Evolutionary conservation across 92 coral and sea anemone genomes (phyloP), one percentile per base, ranked within the genome.

Genomic region (Scolanthus callimorphus): DNA sequence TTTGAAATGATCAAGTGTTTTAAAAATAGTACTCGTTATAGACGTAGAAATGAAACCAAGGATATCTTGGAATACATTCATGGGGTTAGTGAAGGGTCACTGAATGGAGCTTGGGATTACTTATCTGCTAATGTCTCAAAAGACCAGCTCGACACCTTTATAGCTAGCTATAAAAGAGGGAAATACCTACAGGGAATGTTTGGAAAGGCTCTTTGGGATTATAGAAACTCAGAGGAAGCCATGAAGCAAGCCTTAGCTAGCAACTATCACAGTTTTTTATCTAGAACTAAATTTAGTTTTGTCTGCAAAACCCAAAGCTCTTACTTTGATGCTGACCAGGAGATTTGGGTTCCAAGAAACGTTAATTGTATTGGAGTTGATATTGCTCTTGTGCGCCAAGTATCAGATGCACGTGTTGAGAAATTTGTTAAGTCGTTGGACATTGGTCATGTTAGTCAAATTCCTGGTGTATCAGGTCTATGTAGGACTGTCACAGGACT

Each of bases 81-180:
- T 74, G 78, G 88, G 3, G 87, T 81, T 20, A 50, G 55, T 17
- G 78, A 75, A 43, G 79, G 53, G 20, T 65, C 89, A 27, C 11
- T 65, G 1, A 66, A 50, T 76, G 85, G 95, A 17, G 95, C 95
- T 19, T 81, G 89, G 95, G 85, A 82, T 50, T 61, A 67, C 1
- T 17, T 86, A 20, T 71, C 83, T 4, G 20, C 85, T 10, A 51
- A 17, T 77, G 83, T 80, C 2, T 24, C 76, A 24, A 57, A 51
- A 26, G 72, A 67, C 29, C 27, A 49, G 1, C 46, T 77, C 49
- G 80, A 86, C 23, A 61, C 76, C 19, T 60, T 82, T 0, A 73
- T 86, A 2, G 39, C 49, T 3, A 71, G 71, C 11, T 77, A 81
- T 41, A 76, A 66, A 65, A 39, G 88, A 43, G 81, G 85, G 1